These are phyloP conservation scores for Sula dactylatra DNA, from an alignment of 2,113 vertebrate species.

Conservation along the genomic window DNA sequence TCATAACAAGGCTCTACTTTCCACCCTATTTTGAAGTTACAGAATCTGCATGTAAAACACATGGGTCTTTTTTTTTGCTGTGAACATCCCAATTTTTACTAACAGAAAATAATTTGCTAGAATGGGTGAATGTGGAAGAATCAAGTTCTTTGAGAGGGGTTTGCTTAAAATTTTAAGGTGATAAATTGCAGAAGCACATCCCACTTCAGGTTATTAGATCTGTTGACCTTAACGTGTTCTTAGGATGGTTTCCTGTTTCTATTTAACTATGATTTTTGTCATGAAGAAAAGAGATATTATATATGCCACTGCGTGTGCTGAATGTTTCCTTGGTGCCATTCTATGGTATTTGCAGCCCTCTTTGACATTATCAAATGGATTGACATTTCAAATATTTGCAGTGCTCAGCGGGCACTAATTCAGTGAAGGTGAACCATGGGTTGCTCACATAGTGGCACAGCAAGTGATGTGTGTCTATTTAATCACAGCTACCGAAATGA, in stretches of 20 bases:
- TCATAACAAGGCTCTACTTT: background rate
- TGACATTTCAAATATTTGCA: slow-evolving; percentile 96
- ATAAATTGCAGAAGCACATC: background rate
- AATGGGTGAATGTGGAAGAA: background rate
- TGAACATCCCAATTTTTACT: background rate
- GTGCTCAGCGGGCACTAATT: slow-evolving; percentile 85
- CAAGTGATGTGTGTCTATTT: slow-evolving; percentile 84
- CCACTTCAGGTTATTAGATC: slow-evolving; percentile 60
- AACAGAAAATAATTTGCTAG: slow-evolving; percentile 40
- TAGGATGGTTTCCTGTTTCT: slow-evolving; percentile 35
- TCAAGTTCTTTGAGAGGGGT: background rate
- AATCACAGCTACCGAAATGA: slow-evolving; percentile 80
- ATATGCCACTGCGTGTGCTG: slow-evolving; percentile 60
- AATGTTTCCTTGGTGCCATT: slow-evolving; percentile 75
- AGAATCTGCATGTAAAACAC: background rate
- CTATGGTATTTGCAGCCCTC: slow-evolving; percentile 80
- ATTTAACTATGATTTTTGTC: slow-evolving; percentile 60
- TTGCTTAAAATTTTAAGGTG: slow-evolving; percentile 39
- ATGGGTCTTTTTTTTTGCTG: background rate
- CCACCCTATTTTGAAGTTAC: background rate
- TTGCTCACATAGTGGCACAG: slow-evolving; percentile 71
- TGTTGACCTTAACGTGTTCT: slow-evolving; percentile 51
- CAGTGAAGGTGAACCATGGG: slow-evolving; percentile 78
- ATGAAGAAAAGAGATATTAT: slow-evolving; percentile 71
- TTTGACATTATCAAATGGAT: slow-evolving; percentile 90